Evolutionary conservation across 1,140 invertebrate species (phyloP), one percentile per base, ranked within the genome.

Genomic region (Cotesia glomerata): DNA sequence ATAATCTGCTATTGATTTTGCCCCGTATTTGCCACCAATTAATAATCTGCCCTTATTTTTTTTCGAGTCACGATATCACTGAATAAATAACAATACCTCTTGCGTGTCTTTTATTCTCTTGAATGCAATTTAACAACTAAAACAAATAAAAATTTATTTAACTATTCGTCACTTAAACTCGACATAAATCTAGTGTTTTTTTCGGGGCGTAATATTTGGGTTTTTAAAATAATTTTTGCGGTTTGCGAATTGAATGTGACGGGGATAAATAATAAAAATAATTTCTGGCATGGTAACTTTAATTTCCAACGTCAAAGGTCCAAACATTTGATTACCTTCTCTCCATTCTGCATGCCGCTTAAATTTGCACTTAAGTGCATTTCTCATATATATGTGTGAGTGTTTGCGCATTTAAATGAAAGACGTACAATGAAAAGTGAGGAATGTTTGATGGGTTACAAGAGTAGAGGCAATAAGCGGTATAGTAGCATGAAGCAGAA

Each of bases 191-290:
- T 45, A 45, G 26, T 26, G 26, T 26, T 45, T 45, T 45, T 45
- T 45, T 11, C 7, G 11, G 1, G 39, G 39, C 39, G 5, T 9
- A 45, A 45, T 45, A 45, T 45, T 45, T 45, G 39, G 9, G 32
- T n/a, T 68, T 81, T 79, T 26, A 26, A 26, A 84, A 84, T 82
- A 79, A 81, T 79, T 81, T 82, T 81, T 85, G 84, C 78, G 84
- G 84, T 84, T 75, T 62, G 76, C 74, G 84, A 85, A 85, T 85
- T 85, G 84, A 85, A 85, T 84, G 83, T 80, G 78, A 78, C 82
- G 81, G 84, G 83, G 83, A 85, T 85, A 84, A 84, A 83, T 84
- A 84, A 85, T 84, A 84, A 83, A 83, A 84, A 85, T 84, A 82
- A 76, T 78, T 75, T 72, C 61, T 63, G 71, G 73, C 67, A 70